Evolutionary conservation across 1,140 invertebrate species (phyloP), one percentile per base, ranked within the genome.

Genomic region (Euura saliciscinereae): DNA sequence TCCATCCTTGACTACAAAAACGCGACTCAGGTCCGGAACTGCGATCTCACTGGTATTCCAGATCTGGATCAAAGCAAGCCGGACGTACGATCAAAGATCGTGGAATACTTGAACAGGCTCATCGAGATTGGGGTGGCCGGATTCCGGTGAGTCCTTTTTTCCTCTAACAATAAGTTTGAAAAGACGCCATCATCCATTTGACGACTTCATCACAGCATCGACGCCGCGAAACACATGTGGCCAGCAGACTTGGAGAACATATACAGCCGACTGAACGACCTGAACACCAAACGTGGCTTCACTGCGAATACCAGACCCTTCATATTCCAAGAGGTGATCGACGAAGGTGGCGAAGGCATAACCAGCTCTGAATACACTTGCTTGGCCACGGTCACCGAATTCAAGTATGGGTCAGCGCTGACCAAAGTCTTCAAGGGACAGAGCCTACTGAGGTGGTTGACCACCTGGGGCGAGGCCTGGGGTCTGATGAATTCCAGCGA

Each of bases 321-420:
- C 79, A 90, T 96, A 73, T 95, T 89, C 82, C 94, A 96, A 79
- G 95, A 97, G 89, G 94, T 97, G 2, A 95, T 96, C 66, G 94
- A 97, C 84, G 84, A 90, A 4, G 89, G 94, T 71, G 90, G 91
- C 44, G 94, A 95, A 82, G 90, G 92, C 66, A 86, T 95, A 59
- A 90, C 84, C 43, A 89, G 89, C 51, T 81, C 83, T 5, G 92
- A 95, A 72, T 96, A 96, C 80, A 90, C 89, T 6, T 74, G 84
- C 2, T 86, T 93, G 7, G 94, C 91, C 45, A 85, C 89, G 7
- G 93, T 96, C 4, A 94, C 94, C 1, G 95, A 97, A 80, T 97
- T 96, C 83, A 91, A 89, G 76, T 93, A 88, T 79, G 92, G 93
- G 6, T 85, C 77, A 3, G 76, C 77, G 66, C 45, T 84, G 44